A percentile compares a stretch with the other conserved stretches of the same genome.
These are phyloP conservation scores for Harmothoe impar DNA, from an alignment of 2,888 invertebrate species.

Conservation along the genomic window DNA sequence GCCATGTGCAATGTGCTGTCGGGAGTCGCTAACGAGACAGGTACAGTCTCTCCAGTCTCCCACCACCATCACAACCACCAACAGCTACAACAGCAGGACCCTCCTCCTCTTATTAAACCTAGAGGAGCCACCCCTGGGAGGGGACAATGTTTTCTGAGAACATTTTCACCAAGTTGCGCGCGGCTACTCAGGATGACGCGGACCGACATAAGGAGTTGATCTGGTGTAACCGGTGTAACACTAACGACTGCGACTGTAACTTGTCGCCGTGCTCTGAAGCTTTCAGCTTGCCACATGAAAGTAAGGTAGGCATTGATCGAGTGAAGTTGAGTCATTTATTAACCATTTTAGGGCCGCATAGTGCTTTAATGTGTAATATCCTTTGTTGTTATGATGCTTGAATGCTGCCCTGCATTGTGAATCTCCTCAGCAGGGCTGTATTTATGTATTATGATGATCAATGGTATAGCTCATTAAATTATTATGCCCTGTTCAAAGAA, in stretches of 20 bases:
- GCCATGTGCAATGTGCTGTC: neutral
- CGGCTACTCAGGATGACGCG: slow-evolving; percentile 27
- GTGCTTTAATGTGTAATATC: no score
- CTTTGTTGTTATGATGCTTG: no score
- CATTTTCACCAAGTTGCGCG: slow-evolving; percentile 38
- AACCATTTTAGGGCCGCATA: no score
- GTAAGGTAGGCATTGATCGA: slow-evolving; percentile 60
- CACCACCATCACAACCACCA: neutral
- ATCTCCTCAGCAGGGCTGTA: no score
- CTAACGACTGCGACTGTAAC: slow-evolving; percentile 55
- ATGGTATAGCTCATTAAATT: no score
- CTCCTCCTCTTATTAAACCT: neutral
- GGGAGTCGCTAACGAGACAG: neutral
- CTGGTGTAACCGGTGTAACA: slow-evolving; percentile 36
- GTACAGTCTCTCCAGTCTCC: neutral
- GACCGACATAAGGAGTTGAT: slow-evolving; percentile 32
- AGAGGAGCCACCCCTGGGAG: neutral
- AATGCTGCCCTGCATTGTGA: no score
- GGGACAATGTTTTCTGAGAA: slow-evolving; percentile 52
- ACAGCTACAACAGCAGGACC: neutral
- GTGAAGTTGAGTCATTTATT: no score
- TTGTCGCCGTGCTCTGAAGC: slow-evolving; percentile 50
- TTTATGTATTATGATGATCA: no score
- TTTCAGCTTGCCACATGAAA: slow-evolving; percentile 37
- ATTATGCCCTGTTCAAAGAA: no score